Conservation (phyloP, 1,140 invertebrate genomes). For the Homarus americanus region DNA sequence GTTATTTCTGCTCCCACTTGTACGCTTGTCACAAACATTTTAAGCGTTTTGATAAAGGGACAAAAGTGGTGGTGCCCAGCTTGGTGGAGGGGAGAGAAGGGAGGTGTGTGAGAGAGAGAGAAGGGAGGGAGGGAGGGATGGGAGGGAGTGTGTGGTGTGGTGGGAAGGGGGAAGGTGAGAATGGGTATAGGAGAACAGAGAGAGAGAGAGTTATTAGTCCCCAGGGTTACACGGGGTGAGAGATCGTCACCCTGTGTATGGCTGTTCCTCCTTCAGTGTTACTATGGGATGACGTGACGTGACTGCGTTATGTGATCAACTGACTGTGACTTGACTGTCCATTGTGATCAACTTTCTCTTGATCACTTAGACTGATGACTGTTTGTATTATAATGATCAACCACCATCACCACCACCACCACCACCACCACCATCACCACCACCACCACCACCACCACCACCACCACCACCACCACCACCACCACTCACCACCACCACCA, state of each 20-base stretch:
- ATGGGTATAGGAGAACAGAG: not conserved
- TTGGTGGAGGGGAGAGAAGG: not conserved
- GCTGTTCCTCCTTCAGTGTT: too few relatives aligned
- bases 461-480: too few relatives aligned
- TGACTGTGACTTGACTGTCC: too few relatives aligned
- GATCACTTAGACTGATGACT: too few relatives aligned
- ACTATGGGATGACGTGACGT: not conserved
- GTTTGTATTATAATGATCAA: too few relatives aligned
- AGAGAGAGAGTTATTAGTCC: slow-evolving; percentile 8
- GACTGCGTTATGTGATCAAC: not conserved
- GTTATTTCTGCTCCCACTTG: not conserved
- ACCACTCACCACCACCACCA: too few relatives aligned
- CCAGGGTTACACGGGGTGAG: too few relatives aligned
- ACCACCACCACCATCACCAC: too few relatives aligned
- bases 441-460: too few relatives aligned
- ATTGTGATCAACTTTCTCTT: too few relatives aligned
- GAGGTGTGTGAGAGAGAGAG: not conserved
- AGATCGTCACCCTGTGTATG: too few relatives aligned
- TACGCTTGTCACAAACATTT: slow-evolving; percentile 2
- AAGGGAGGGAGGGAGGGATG: not conserved
- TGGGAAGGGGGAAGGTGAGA: not conserved
- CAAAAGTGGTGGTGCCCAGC: not conserved
- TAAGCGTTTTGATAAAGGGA: not conserved
- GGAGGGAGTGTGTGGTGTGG: not conserved
- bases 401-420: too few relatives aligned